Evolutionary conservation across 2,113 vertebrate species (phyloP).

Genomic region (Anolis sagrei): DNA sequence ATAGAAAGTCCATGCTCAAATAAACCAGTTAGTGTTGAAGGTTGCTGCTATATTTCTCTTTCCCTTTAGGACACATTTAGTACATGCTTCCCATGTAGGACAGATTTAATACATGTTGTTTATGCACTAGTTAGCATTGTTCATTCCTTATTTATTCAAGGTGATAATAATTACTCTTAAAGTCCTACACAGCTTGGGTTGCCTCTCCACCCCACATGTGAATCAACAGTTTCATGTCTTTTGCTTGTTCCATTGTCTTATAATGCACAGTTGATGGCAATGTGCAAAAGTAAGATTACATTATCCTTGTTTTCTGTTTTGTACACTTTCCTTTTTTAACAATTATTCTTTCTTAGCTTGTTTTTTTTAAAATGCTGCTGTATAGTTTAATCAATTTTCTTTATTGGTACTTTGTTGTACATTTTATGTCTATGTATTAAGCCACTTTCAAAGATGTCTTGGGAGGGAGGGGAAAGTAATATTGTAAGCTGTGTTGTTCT

Average conservation of each 20-base stretch:
- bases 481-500: background rate
- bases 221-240: too few relatives aligned
- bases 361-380: background rate
- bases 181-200: background rate
- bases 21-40: too few relatives aligned
- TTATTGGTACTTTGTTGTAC: background rate
- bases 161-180: background rate
- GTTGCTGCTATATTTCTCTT: too few relatives aligned
- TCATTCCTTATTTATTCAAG: too few relatives aligned
- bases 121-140: too few relatives aligned
- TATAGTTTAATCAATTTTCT: background rate
- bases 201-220: too few relatives aligned
- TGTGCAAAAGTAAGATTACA: background rate
- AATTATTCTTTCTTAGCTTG: background rate
- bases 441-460: background rate
- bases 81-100: too few relatives aligned
- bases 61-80: too few relatives aligned
- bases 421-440: background rate
- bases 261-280: background rate
- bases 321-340: background rate
- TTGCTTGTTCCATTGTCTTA: background rate
- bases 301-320: background rate
- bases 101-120: background rate
- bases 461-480: background rate
- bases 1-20: too few relatives aligned